These are phyloP conservation scores for Cerastis leucographa DNA, from an alignment of 2,888 invertebrate genomes.

Conservation along the genomic window DNA sequence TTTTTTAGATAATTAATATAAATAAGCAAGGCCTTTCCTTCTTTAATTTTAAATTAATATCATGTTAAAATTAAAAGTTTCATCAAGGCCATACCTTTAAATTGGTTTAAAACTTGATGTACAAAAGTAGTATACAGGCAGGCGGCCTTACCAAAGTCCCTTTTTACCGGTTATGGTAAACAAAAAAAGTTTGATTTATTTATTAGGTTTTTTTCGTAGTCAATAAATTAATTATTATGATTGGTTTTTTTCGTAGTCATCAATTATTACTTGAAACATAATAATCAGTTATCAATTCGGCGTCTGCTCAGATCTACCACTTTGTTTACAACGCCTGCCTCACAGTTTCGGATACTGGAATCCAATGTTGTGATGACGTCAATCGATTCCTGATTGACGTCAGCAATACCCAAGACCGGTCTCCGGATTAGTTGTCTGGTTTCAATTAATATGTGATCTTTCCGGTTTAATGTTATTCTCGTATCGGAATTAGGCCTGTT, in stretches of 20 bases:
- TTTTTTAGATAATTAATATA: neutral
- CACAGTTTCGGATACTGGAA: slow-evolving; percentile 11
- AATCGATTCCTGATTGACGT: slow-evolving; percentile 46
- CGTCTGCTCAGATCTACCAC: neutral
- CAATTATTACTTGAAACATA: neutral
- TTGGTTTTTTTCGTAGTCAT: neutral
- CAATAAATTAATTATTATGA: neutral
- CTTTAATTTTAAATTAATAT: neutral
- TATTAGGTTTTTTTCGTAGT: neutral
- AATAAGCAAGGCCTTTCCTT: neutral
- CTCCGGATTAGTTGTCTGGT: neutral
- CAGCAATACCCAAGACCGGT: slow-evolving; percentile 26
- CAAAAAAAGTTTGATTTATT: neutral
- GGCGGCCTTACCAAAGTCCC: neutral
- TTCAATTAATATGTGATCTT: slow-evolving; percentile 19
- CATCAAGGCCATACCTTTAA: neutral
- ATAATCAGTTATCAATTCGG: too few species aligned
- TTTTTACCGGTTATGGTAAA: neutral
- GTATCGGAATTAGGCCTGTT: neutral
- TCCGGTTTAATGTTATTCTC: slow-evolving; percentile 14
- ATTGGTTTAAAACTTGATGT: too few species aligned
- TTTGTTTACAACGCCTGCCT: slow-evolving; percentile 1
- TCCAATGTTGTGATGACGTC: slow-evolving; percentile 43
- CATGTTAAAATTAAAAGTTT: neutral
- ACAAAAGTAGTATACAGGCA: too few species aligned